Conservation (phyloP, 2,888 invertebrate species). For the Drymonia ruficornis region DNA sequence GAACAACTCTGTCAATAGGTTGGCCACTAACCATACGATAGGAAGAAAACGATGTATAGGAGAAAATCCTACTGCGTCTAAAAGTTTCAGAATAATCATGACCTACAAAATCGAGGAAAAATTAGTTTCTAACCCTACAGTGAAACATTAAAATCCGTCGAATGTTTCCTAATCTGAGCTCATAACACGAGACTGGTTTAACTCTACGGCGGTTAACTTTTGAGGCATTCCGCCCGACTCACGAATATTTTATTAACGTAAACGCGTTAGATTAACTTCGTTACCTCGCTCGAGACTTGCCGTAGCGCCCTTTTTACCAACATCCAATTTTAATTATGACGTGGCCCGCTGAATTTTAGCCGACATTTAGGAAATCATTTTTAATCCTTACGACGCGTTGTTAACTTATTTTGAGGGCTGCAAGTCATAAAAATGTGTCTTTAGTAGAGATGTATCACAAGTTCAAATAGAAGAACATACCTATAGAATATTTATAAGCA, state of each 20-base stretch:
- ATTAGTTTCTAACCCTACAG: no score
- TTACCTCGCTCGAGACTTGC: conserved; percentile 48
- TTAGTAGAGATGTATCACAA: no score
- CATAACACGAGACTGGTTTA: conserved; percentile 45
- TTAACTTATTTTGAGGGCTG: neutral
- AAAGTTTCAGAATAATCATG: no score
- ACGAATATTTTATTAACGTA: conserved; percentile 67
- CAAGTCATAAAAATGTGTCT: no score
- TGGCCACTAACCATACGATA: no score
- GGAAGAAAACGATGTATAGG: no score
- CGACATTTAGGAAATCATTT: conserved; percentile 13
- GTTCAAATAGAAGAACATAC: no score
- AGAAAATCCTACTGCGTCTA: no score
- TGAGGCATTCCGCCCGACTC: conserved; percentile 47
- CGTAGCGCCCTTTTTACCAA: conserved; percentile 48
- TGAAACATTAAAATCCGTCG: conserved; percentile 20
- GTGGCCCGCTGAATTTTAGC: conserved; percentile 32
- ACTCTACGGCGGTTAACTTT: conserved; percentile 45
- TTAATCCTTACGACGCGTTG: neutral
- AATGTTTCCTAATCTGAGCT: conserved; percentile 41
- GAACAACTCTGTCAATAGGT: no score
- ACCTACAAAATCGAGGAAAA: no score
- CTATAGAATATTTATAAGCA: no score
- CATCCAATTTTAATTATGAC: conserved; percentile 52
- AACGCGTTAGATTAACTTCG: conserved; percentile 60